These are phyloP conservation scores for Pholis gunnellus DNA, from an alignment of 2,113 vertebrate species.

Conservation along the genomic window DNA sequence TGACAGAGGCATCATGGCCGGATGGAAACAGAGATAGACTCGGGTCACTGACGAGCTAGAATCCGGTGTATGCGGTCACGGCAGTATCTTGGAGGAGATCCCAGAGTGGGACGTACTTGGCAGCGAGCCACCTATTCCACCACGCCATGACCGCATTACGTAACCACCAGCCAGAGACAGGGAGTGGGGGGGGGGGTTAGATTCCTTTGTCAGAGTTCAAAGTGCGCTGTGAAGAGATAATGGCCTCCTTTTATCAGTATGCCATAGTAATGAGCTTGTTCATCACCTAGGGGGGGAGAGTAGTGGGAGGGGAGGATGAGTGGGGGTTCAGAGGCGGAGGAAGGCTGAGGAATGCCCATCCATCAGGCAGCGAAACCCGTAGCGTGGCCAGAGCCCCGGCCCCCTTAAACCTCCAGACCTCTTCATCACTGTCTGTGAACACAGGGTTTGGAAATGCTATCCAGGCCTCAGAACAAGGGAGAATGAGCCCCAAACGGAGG, in stretches of 20 bases:
- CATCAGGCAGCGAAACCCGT: constrained; percentile 58
- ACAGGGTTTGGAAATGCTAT: constrained; percentile 9
- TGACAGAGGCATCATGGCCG: constrained; percentile 3
- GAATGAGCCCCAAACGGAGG: neutral
- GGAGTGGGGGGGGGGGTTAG: constrained; percentile 37
- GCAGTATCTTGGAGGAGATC: constrained; percentile 27
- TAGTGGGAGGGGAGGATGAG: neutral
- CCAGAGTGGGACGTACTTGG: constrained; percentile 22
- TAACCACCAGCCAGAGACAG: constrained; percentile 55
- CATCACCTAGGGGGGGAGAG: constrained; percentile 60
- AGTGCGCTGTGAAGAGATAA: constrained; percentile 68
- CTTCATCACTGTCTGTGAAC: constrained; percentile 64
- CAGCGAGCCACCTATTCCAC: constrained; percentile 1
- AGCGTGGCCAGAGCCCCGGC: constrained; percentile 42
- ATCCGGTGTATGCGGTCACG: constrained; percentile 20
- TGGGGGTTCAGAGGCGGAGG: constrained; percentile 8
- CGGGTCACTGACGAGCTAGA: constrained; percentile 33
- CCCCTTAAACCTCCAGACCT: constrained; percentile 55
- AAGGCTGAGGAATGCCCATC: constrained; percentile 71
- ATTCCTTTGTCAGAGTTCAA: constrained; percentile 71
- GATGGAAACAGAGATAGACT: constrained; percentile 24
- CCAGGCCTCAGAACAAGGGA: neutral
- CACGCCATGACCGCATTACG: constrained; percentile 37
- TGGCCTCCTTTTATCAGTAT: constrained; percentile 71
- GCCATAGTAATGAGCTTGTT: constrained; percentile 73